These are phyloP conservation scores for Phoxinus dragarum DNA, from an alignment of 2,797 vertebrate genomes.

Conservation along the genomic window DNA sequence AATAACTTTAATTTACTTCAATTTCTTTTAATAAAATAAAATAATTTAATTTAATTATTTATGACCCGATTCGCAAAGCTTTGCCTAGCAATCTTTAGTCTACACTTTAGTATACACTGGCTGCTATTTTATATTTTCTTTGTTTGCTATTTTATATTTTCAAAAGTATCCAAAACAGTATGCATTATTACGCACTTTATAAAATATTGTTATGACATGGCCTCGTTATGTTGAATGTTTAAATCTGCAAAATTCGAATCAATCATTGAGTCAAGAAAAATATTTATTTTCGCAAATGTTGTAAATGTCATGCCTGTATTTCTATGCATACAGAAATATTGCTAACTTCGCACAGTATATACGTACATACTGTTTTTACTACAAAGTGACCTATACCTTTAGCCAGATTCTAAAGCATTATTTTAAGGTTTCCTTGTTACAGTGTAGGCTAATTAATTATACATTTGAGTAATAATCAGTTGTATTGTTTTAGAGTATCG, in stretches of 20 bases:
- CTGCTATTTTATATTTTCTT: not conserved
- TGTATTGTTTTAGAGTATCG: not conserved
- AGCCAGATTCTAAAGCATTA: not conserved
- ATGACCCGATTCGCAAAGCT: not conserved
- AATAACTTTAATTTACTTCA: not conserved
- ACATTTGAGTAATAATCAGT: too few species aligned
- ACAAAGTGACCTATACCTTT: not conserved
- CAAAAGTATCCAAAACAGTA: not conserved
- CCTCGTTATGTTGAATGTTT: not conserved
- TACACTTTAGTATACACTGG: too few species aligned
- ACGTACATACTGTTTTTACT: not conserved
- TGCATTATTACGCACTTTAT: not conserved
- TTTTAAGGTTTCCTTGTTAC: too few species aligned
- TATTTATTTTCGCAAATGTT: not conserved
- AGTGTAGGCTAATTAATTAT: too few species aligned
- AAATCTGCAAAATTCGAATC: not conserved
- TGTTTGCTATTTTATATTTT: not conserved
- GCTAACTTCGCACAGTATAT: not conserved
- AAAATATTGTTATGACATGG: not conserved
- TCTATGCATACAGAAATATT: not conserved
- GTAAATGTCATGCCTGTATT: not conserved
- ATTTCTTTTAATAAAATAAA: too few species aligned
- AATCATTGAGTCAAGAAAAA: not conserved
- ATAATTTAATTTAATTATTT: not conserved
- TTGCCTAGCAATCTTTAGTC: not conserved